phyloP scores from a whole-genome alignment of 2,888 invertebrate genomes.

The Isoperla grammatica region DNA sequence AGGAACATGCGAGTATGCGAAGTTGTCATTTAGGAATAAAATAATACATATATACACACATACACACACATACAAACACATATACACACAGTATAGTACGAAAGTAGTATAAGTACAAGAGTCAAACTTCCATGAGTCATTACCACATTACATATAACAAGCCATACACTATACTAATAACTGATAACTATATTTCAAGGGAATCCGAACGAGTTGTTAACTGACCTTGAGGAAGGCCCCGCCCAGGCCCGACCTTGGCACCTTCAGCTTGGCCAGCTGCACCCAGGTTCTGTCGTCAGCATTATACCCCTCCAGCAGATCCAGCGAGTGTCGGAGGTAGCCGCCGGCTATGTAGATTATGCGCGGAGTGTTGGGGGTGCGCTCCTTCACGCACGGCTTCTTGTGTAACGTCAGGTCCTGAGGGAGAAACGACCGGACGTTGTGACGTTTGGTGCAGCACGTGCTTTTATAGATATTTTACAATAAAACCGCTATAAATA shows the following conservation, averaged over 20 bases:
- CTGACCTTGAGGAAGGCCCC: slow-evolving; percentile 73
- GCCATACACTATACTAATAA: too few species aligned
- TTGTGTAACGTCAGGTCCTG: slow-evolving; percentile 85
- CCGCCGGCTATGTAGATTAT: slow-evolving; percentile 91
- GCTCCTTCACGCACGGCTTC: slow-evolving; percentile 74
- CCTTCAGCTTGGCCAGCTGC: slow-evolving; percentile 72
- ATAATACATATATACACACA: too few species aligned
- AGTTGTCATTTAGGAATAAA: too few species aligned
- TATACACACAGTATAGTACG: too few species aligned
- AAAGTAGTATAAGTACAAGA: too few species aligned
- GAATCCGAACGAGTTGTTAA: background rate
- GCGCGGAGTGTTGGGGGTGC: slow-evolving; percentile 81
- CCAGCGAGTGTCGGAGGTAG: slow-evolving; percentile 78
- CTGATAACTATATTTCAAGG: background rate
- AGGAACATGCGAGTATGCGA: too few species aligned
- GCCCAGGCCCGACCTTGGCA: slow-evolving; percentile 81
- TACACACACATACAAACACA: too few species aligned
- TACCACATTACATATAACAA: too few species aligned
- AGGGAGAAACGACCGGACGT: background rate
- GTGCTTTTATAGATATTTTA: too few species aligned
- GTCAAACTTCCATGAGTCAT: too few species aligned
- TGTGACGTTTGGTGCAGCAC: too few species aligned
- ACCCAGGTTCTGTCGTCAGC: slow-evolving; percentile 82
- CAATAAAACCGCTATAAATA: too few species aligned
- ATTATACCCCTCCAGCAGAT: slow-evolving; percentile 83